Evolutionary conservation across 1,140 invertebrate species (phyloP).

Genomic region (Rhyzopertha dominica): DNA sequence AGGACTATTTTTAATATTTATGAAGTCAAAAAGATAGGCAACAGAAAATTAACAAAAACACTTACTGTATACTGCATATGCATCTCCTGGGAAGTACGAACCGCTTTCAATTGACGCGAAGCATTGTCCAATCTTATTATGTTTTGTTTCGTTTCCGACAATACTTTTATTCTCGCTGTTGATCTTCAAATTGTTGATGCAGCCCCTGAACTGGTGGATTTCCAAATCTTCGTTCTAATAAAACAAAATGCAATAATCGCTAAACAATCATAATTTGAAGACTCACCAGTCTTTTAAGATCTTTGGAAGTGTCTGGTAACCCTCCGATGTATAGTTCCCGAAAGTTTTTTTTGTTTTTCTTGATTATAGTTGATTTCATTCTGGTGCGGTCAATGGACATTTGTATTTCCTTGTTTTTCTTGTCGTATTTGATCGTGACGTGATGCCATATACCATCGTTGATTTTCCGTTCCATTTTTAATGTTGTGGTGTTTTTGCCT

Average conservation of each 20-base stretch:
- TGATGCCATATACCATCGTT: conserved; percentile 84
- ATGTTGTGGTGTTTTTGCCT: conserved; percentile 65
- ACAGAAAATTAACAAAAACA: too few relatives aligned
- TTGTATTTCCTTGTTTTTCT: conserved; percentile 46
- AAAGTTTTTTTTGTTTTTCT: conserved; percentile 62
- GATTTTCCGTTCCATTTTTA: conserved; percentile 60
- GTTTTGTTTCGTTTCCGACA: conserved; percentile 51
- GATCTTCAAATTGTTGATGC: conserved; percentile 68
- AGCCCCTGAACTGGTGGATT: conserved; percentile 76
- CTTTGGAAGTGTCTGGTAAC: conserved; percentile 53
- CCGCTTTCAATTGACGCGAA: conserved; percentile 80
- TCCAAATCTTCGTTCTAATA: conserved; percentile 47
- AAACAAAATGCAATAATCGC: neutral
- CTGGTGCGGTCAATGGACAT: conserved; percentile 64
- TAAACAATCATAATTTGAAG: conserved; percentile 1
- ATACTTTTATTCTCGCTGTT: conserved; percentile 73
- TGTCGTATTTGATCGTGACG: conserved; percentile 58
- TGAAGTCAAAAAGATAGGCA: too few relatives aligned
- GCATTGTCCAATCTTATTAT: conserved; percentile 76
- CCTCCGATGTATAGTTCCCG: conserved; percentile 76
- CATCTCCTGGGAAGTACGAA: conserved; percentile 79
- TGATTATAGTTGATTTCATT: conserved; percentile 60
- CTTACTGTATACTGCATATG: conserved; percentile 78
- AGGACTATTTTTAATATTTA: too few relatives aligned
- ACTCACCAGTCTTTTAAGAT: conserved; percentile 23